Conservation (phyloP, 1,140 invertebrate genomes). For the Leptinotarsa lineolata region DNA sequence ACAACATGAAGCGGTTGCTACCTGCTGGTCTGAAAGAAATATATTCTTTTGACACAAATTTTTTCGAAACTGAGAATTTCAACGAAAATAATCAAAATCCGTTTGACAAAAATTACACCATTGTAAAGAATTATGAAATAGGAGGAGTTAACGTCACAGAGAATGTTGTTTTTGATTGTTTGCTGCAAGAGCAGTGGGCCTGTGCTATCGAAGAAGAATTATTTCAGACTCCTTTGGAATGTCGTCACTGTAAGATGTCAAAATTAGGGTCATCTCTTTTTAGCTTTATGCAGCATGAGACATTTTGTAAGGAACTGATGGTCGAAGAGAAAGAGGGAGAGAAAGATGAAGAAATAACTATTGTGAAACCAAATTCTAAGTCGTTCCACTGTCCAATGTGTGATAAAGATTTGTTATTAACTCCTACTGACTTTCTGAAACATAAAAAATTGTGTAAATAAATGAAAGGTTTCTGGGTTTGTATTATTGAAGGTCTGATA, state of each 20-base stretch:
- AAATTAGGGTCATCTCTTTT: slow-evolving; percentile 41
- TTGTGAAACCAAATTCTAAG: slow-evolving; percentile 64
- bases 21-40: slow-evolving; percentile 84
- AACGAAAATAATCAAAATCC: slow-evolving; percentile 62
- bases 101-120: slow-evolving; percentile 67
- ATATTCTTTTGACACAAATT: slow-evolving; percentile 61
- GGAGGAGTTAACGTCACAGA: slow-evolving; percentile 83
- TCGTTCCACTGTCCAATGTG: slow-evolving; percentile 75
- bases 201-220: slow-evolving; percentile 62
- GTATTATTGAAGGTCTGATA: too few species aligned
- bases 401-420: slow-evolving; percentile 70
- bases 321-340: slow-evolving; percentile 33
- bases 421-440: slow-evolving; percentile 74
- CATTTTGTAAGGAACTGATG: slow-evolving; percentile 36
- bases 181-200: slow-evolving; percentile 55
- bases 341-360: slow-evolving; percentile 9
- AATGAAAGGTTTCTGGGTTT: background rate
- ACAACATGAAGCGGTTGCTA: slow-evolving; percentile 81
- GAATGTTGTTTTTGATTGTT: slow-evolving; percentile 87
- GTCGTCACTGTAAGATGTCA: slow-evolving; percentile 39
- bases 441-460: slow-evolving; percentile 67
- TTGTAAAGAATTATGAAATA: slow-evolving; percentile 69
- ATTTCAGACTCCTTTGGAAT: slow-evolving; percentile 59
- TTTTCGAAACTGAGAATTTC: slow-evolving; percentile 56
- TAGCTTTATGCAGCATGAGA: slow-evolving; percentile 46